phyloP scores from a whole-genome alignment of 2,113 vertebrate species.

The Madoqua kirkii region DNA sequence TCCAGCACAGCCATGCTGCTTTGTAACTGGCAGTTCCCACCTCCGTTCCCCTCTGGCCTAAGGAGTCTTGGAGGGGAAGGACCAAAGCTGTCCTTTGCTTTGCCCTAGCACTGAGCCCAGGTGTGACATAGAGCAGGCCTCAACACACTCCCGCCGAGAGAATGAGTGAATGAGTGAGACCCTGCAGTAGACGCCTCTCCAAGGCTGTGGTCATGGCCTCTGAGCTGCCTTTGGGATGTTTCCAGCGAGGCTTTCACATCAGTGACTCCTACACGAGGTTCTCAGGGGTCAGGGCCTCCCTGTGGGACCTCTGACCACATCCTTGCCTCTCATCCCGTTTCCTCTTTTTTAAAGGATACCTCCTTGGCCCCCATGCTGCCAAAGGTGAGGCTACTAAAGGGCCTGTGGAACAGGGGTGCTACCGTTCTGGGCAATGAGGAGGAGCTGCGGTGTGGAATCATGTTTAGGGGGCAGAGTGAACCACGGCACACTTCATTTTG shows the following conservation, averaged over 20 bases:
- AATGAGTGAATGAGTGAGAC: neutral
- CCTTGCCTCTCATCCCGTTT: neutral
- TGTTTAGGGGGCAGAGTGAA: neutral
- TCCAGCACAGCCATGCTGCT: neutral
- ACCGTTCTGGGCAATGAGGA: neutral
- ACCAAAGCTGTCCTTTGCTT: neutral
- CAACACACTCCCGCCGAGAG: accelerated
- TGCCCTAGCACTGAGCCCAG: neutral
- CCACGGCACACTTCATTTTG: accelerated
- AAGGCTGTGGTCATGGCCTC: neutral
- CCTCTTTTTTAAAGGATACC: neutral
- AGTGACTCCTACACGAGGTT: neutral
- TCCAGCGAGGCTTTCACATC: neutral
- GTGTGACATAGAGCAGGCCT: accelerated
- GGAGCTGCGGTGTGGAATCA: accelerated
- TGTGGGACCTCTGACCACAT: neutral
- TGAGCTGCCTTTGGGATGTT: neutral
- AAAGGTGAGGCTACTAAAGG: neutral
- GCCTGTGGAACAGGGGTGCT: neutral
- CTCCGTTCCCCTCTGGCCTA: neutral
- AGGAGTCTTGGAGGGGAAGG: neutral
- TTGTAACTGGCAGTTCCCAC: neutral
- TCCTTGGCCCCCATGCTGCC: too few species aligned
- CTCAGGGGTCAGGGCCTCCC: neutral
- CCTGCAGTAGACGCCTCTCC: neutral